phyloP scores from a whole-genome alignment of 2,888 invertebrate species.

The Elaeidobius kamerunicus region DNA sequence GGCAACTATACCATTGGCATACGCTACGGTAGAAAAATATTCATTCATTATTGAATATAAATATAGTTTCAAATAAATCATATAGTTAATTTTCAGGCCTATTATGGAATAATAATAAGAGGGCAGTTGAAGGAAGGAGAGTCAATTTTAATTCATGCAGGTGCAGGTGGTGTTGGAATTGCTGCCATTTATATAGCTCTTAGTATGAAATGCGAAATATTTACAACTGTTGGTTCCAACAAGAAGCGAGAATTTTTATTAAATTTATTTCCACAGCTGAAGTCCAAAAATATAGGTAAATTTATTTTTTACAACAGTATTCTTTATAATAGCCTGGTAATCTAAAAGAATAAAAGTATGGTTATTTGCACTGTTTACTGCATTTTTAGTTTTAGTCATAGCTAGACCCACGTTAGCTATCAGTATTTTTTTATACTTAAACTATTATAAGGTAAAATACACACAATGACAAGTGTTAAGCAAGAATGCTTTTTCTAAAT shows the following conservation, averaged over 20 bases:
- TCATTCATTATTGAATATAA: no score
- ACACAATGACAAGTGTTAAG: no score
- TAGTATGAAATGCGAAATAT: conserved; percentile 77
- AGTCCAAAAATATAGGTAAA: conserved; percentile 66
- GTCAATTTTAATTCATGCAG: conserved; percentile 44
- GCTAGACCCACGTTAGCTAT: no score
- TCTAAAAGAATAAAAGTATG: no score
- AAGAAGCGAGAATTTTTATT: conserved; percentile 84
- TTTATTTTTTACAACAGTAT: no score
- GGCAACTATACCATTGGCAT: conserved; percentile 63
- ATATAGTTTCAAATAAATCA: no score
- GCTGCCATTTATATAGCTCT: conserved; percentile 90
- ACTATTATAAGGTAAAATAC: no score
- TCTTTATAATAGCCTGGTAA: no score
- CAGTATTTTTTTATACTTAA: background rate
- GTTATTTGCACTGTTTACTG: no score
- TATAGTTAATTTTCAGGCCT: conserved; percentile 34
- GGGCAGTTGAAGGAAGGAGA: conserved; percentile 33
- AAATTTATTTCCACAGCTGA: conserved; percentile 75
- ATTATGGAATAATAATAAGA: conserved; percentile 35
- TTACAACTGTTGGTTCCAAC: conserved; percentile 83
- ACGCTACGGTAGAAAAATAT: conserved; percentile 59
- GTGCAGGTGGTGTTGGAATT: conserved; percentile 83
- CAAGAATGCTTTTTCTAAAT: no score
- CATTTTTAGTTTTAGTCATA: no score